A percentile compares a stretch with the other conserved stretches of the same genome.
Conservation (phyloP, 1,140 invertebrate genomes). For the Planococcus citri region DNA sequence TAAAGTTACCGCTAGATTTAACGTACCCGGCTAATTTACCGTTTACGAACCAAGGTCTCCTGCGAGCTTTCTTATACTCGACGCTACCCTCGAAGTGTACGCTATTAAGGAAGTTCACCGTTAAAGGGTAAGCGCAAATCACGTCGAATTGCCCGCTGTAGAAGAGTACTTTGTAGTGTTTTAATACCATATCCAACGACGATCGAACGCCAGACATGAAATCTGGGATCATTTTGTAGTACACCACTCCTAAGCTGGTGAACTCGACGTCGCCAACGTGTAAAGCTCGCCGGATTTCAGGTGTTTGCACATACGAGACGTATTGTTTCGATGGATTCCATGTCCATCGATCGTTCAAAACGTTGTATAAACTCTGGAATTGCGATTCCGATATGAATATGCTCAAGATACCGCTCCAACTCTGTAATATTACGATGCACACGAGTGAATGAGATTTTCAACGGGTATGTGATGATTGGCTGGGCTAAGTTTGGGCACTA, state of each 20-base stretch:
- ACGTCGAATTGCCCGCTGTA: constrained; percentile 70
- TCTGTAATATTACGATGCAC: constrained; percentile 19
- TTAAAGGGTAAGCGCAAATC: constrained; percentile 65
- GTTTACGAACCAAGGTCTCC: constrained; percentile 29
- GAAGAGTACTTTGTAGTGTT: constrained; percentile 53
- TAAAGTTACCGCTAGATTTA: constrained; percentile 34
- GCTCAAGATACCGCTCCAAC: constrained; percentile 24
- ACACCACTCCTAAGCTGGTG: constrained; percentile 36
- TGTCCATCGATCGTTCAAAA: constrained; percentile 13
- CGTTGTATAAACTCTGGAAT: constrained; percentile 24
- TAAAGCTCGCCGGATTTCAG: constrained; percentile 51
- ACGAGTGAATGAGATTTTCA: neutral
- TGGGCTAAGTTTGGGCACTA: too few species aligned
- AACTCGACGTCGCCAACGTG: constrained; percentile 65
- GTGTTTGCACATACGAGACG: constrained; percentile 41
- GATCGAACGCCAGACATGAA: constrained; percentile 70
- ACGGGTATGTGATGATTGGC: too few species aligned
- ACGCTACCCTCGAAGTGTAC: constrained; percentile 51
- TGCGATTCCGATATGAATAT: constrained; percentile 23
- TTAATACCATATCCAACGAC: constrained; percentile 51
- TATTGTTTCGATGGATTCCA: constrained; percentile 5
- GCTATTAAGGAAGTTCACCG: constrained; percentile 46
- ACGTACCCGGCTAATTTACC: constrained; percentile 25
- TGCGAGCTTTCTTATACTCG: constrained; percentile 47
- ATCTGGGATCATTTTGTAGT: constrained; percentile 59